Evolutionary conservation across 2,113 vertebrate species (phyloP), one percentile per base, ranked within the genome.

Genomic region (Numenius arquata): DNA sequence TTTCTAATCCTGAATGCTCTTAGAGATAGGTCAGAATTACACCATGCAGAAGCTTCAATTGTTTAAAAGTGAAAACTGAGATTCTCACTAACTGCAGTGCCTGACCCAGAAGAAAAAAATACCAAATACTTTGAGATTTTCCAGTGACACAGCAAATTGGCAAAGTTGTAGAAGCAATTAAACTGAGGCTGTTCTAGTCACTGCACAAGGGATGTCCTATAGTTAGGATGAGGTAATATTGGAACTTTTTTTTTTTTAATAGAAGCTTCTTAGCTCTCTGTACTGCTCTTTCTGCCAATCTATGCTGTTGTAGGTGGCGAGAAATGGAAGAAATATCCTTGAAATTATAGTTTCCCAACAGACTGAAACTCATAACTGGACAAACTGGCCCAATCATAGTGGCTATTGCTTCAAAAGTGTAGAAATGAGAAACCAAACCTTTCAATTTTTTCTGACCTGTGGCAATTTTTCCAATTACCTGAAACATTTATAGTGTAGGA

Each of bases 241-340:
- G 2, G 43, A 66, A 5, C 12, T 41, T 56, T 52, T 78, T 55
- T 76, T 76, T 59, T 76, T 65, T 6, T 23, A 73, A 63, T 11
- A 84, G 65, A 74, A 84, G 9, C 6, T 67, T 88, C 38, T 93
- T 74, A 91, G 43, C 61, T 72, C 30, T 70, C 65, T 61, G 36
- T 70, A 56, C 50, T 78, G 23, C 34, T 92, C 40, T 38, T 90
- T 93, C 43, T 67, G 47, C 52, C 65, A 72, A 74, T 86, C 61
- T 86, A 4, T 92, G 82, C 34, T 81, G 26, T 22, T 86, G 40
- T 81, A 78, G 68, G 22, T 86, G 34, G 73, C 94, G 29, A 68
- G 68, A 96, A 93, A 77, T 84, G 70, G 80, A 86, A 95, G 56
- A 81, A 87, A 78, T 48, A 53, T 26, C 38, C 65, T 90, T 85